Conservation (phyloP, 64 coral and sea anemone genomes). For the Pocillopora verrucosa region DNA sequence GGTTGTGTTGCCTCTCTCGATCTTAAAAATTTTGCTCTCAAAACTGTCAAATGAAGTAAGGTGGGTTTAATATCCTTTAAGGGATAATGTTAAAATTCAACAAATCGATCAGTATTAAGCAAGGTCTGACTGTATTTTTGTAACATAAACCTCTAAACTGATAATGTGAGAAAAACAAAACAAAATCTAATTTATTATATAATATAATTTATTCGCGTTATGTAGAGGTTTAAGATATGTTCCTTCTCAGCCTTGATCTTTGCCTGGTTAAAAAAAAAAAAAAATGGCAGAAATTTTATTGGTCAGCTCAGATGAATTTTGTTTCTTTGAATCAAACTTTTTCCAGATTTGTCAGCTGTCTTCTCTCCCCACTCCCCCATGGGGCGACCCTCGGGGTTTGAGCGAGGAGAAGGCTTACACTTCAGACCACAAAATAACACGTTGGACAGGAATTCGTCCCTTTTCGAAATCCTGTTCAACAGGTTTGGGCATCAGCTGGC, state of each 20-base stretch:
- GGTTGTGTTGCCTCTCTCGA: too few relatives aligned
- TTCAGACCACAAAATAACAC: too few relatives aligned
- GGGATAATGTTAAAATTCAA: not conserved
- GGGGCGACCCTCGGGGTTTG: too few relatives aligned
- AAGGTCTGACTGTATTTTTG: not conserved
- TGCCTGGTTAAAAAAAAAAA: not conserved
- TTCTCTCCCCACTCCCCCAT: too few relatives aligned
- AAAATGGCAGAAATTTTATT: not conserved
- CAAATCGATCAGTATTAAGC: not conserved
- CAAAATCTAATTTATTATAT: constrained; percentile 27
- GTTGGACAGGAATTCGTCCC: not conserved
- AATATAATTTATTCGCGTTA: not conserved
- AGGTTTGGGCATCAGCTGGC: constrained; percentile 19
- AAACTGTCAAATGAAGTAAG: not conserved
- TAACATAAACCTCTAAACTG: not conserved
- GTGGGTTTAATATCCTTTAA: not conserved
- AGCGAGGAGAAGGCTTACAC: too few relatives aligned
- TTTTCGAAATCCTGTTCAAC: not conserved
- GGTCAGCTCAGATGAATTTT: not conserved
- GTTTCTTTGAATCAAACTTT: too few relatives aligned
- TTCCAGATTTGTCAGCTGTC: too few relatives aligned
- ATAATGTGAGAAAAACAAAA: not conserved
- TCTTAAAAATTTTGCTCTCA: not conserved
- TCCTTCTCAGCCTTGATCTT: not conserved
- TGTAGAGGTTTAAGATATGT: not conserved